These are phyloP conservation scores for Carpatolechia fugitivella DNA, from an alignment of 2,888 invertebrate genomes.

Conservation along the genomic window DNA sequence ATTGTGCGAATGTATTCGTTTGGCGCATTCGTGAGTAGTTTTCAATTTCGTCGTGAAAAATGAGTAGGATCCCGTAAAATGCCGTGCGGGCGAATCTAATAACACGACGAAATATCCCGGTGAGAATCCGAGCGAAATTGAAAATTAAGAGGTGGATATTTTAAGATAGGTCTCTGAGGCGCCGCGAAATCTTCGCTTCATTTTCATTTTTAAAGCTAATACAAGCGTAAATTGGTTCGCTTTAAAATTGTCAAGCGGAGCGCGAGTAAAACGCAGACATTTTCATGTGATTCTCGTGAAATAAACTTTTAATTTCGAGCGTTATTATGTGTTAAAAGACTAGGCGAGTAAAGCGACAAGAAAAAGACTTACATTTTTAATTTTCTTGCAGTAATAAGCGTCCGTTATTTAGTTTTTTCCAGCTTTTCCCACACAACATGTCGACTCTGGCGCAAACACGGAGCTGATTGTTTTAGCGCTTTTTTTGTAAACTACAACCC, in stretches of 20 bases:
- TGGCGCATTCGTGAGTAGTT: background rate
- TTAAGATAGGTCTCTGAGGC: too few species aligned
- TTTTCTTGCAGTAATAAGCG: background rate
- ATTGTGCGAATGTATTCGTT: background rate
- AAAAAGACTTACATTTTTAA: background rate
- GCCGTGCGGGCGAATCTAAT: background rate
- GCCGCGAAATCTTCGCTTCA: too few species aligned
- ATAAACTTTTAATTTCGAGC: too few species aligned
- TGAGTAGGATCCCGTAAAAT: background rate
- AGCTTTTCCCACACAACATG: background rate
- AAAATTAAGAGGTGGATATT: background rate
- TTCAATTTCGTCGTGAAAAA: slow-evolving; percentile 2
- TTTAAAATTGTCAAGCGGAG: too few species aligned
- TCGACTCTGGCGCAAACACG: background rate
- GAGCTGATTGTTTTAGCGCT: background rate
- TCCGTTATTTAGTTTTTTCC: background rate
- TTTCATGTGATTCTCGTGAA: too few species aligned
- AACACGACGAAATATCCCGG: background rate
- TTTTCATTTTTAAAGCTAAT: too few species aligned
- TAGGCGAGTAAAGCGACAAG: background rate
- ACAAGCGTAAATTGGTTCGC: too few species aligned
- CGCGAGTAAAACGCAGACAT: too few species aligned
- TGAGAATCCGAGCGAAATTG: background rate
- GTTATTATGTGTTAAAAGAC: background rate
- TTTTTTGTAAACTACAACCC: background rate